Percentiles rank a stretch among this genome's conserved stretches.
These are phyloP conservation scores for Ctena decussata DNA, from an alignment of 2,888 invertebrate genomes.

Conservation along the genomic window DNA sequence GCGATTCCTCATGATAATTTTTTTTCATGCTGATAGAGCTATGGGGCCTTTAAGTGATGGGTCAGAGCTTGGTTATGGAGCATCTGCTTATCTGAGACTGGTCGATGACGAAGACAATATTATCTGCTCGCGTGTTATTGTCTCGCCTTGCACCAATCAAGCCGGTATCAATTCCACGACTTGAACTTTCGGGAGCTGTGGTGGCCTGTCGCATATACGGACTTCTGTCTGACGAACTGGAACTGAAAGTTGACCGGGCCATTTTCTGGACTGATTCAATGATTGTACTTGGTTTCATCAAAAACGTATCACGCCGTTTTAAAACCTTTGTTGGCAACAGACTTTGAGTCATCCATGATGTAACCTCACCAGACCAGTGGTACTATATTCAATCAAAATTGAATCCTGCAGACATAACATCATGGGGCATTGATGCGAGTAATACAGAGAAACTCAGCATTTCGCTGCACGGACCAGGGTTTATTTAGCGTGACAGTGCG, in stretches of 20 bases:
- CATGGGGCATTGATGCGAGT: too few relatives aligned
- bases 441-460: neutral
- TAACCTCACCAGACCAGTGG: constrained; percentile 37
- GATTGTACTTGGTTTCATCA: constrained; percentile 42
- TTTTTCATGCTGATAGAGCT: too few relatives aligned
- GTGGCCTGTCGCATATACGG: constrained; percentile 25
- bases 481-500: constrained; percentile 8
- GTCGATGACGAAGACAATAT: constrained; percentile 24
- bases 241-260: neutral
- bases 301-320: constrained; percentile 40
- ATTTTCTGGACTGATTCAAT: constrained; percentile 30
- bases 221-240: too few relatives aligned
- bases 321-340: constrained; percentile 54
- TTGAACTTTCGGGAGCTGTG: constrained; percentile 38
- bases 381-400: constrained; percentile 11
- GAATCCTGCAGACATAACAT: constrained; percentile 45
- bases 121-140: constrained; percentile 6
- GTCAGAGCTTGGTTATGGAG: constrained; percentile 44
- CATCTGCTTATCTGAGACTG: constrained; percentile 44
- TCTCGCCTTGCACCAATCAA: constrained; percentile 42
- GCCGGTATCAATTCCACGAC: constrained; percentile 20
- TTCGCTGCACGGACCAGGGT: constrained; percentile 24
- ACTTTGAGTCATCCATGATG: constrained; percentile 19
- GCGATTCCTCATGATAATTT: too few relatives aligned
- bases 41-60: too few relatives aligned